phyloP scores from a whole-genome alignment of 1,140 invertebrate genomes.

The Ostrea edulis region DNA sequence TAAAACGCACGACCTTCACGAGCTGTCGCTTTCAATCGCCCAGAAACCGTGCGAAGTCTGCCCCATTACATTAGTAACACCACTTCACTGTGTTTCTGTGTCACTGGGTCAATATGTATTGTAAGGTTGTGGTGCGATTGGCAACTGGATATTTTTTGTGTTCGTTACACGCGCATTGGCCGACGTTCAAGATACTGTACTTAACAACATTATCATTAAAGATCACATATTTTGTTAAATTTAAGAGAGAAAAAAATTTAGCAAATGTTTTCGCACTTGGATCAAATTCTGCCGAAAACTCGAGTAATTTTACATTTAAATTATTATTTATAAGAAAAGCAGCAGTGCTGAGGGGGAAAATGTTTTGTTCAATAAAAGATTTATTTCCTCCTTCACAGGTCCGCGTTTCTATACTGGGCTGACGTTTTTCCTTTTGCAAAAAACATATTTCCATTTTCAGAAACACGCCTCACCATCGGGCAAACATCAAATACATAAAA shows the following conservation, averaged over 20 bases:
- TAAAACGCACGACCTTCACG: neutral
- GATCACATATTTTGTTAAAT: no score
- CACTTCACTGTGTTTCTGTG: neutral
- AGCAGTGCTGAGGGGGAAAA: no score
- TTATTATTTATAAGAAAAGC: no score
- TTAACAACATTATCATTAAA: no score
- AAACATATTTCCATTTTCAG: slow-evolving; percentile 18
- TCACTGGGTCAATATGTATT: slow-evolving; percentile 16
- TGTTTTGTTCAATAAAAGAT: neutral
- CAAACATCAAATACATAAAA: neutral
- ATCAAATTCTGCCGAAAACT: no score
- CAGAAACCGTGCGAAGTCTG: neutral
- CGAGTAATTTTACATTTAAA: no score
- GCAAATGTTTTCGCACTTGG: no score
- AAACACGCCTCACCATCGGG: neutral
- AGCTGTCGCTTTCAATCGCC: slow-evolving; percentile 15
- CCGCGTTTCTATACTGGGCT: neutral
- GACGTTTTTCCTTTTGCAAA: neutral
- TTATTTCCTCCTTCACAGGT: neutral
- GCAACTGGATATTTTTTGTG: neutral
- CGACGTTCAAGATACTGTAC: no score
- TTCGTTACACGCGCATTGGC: no score
- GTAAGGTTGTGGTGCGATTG: neutral
- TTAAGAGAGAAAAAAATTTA: no score
- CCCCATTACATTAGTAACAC: neutral